phyloP scores from a whole-genome alignment of 1,140 invertebrate species.

The Cepaea nemoralis region DNA sequence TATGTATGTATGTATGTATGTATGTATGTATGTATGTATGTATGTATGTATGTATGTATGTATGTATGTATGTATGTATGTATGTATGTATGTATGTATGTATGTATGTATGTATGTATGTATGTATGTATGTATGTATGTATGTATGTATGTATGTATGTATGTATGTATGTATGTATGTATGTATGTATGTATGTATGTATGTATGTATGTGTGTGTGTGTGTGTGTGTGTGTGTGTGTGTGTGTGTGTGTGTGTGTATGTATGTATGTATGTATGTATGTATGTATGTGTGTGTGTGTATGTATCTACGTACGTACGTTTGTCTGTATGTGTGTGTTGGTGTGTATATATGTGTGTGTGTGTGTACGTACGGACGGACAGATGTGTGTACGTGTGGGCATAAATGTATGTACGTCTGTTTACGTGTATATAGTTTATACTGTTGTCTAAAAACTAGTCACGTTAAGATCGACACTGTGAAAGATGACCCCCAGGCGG shows the following conservation, averaged over 20 bases:
- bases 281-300: slow-evolving; percentile 24
- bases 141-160: slow-evolving; percentile 16
- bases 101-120: slow-evolving; percentile 22
- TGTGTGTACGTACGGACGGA: not conserved
- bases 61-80: not conserved
- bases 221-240: not conserved
- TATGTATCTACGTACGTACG: slow-evolving; percentile 14
- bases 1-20: not conserved
- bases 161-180: not conserved
- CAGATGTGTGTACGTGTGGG: slow-evolving; percentile 7
- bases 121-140: slow-evolving; percentile 20
- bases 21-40: slow-evolving; percentile 1
- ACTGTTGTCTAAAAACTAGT: too few relatives aligned
- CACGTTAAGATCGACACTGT: too few relatives aligned
- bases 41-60: slow-evolving; percentile 9
- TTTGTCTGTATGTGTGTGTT: not conserved
- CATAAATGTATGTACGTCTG: slow-evolving; percentile 11
- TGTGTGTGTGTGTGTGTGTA: not conserved
- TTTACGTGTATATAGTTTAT: not conserved
- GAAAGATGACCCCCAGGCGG: too few relatives aligned
- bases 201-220: slow-evolving; percentile 2
- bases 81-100: not conserved
- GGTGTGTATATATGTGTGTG: slow-evolving; percentile 10
- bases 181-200: slow-evolving; percentile 1
- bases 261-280: slow-evolving; percentile 1